Evolutionary conservation across 2,888 invertebrate genomes (phyloP).

Genomic region (Phyto melanocephala): DNA sequence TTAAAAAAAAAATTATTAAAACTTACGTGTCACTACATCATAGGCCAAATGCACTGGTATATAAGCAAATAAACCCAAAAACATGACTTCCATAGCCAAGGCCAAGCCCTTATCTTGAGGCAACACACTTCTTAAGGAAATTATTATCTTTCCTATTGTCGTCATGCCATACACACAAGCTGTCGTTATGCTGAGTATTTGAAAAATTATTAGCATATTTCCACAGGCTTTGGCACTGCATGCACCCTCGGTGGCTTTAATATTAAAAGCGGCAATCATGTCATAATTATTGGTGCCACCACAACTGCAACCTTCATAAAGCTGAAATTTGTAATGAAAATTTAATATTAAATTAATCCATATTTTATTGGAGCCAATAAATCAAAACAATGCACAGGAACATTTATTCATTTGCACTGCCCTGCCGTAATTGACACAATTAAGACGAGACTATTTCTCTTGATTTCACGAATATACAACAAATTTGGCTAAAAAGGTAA

Average conservation of each 20-base stretch:
- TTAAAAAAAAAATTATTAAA: neutral
- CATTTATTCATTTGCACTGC: no score
- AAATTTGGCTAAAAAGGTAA: no score
- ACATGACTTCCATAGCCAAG: conserved; percentile 81
- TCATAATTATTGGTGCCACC: conserved; percentile 72
- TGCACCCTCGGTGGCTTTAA: conserved; percentile 80
- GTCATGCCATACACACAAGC: conserved; percentile 76
- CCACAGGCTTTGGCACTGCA: conserved; percentile 80
- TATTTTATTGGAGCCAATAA: no score
- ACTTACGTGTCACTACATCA: conserved; percentile 81
- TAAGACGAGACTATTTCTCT: no score
- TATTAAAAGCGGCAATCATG: conserved; percentile 57
- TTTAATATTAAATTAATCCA: neutral
- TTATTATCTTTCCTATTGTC: conserved; percentile 79
- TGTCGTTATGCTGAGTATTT: conserved; percentile 78
- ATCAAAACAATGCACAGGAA: no score
- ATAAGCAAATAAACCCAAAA: conserved; percentile 81
- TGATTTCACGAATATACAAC: no score
- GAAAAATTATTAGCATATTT: conserved; percentile 80
- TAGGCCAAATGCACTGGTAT: conserved; percentile 84
- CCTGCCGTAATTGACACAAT: no score
- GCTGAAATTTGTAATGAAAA: conserved; percentile 67
- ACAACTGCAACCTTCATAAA: conserved; percentile 81
- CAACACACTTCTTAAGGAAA: conserved; percentile 81
- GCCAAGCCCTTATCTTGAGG: conserved; percentile 83